A percentile compares a stretch with the other conserved stretches of the same genome.
Conservation (phyloP, 2,797 vertebrate genomes). For the Silurus aristotelis region DNA sequence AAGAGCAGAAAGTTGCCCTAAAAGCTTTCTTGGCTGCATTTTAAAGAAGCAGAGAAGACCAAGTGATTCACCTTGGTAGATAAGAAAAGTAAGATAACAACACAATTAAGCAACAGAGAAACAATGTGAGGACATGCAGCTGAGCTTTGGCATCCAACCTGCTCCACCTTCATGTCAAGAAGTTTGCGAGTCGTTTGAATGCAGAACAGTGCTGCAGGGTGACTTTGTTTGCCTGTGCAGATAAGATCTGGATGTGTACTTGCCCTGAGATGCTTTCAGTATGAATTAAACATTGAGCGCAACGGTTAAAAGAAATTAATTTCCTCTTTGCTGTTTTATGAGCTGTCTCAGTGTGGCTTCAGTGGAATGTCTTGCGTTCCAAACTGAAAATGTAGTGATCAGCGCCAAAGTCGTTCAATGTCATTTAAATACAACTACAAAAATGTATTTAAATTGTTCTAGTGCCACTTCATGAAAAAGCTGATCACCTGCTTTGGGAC, state of each 20-base stretch:
- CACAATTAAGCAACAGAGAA: not conserved
- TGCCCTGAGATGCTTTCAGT: not conserved
- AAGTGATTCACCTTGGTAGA: not conserved
- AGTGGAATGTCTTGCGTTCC: not conserved
- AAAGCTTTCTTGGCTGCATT: not conserved
- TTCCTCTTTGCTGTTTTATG: not conserved
- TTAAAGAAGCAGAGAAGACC: not conserved
- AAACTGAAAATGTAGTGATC: not conserved
- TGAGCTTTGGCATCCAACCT: conserved; percentile 9
- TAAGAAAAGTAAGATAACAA: not conserved
- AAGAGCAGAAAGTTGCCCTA: too few relatives aligned
- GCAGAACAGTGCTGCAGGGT: conserved; percentile 7
- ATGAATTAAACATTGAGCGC: conserved; percentile 22
- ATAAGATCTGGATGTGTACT: conserved; percentile 6
- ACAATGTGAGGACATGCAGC: not conserved
- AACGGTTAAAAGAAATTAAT: not conserved
- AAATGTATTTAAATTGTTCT: not conserved
- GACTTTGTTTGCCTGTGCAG: not conserved
- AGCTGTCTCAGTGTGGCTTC: not conserved
- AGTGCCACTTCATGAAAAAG: not conserved
- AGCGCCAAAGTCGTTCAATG: not conserved
- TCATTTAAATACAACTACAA: not conserved
- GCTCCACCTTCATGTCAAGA: not conserved
- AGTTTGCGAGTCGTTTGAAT: not conserved
- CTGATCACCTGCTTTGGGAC: not conserved